phyloP scores from a whole-genome alignment of 2,113 vertebrate species.

The Serilophus lunatus region DNA sequence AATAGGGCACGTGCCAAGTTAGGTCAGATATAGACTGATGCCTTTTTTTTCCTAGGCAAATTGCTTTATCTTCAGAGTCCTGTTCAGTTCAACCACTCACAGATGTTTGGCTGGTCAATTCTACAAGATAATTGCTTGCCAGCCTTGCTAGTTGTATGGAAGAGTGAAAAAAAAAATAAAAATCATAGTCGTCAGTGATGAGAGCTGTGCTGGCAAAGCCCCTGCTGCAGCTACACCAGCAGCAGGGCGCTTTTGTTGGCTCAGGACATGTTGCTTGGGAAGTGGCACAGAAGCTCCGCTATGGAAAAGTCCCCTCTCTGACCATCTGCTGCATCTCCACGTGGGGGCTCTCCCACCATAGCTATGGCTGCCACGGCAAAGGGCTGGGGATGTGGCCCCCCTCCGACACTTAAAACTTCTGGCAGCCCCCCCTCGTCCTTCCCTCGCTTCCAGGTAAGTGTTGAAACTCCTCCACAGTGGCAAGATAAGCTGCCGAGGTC shows the following conservation, averaged over 20 bases:
- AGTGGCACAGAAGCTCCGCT: fast-evolving
- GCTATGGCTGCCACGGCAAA: background rate
- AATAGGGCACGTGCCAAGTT: background rate
- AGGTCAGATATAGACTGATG: background rate
- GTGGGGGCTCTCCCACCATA: background rate
- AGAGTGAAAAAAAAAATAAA: background rate
- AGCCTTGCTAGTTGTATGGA: background rate
- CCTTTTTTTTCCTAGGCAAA: background rate
- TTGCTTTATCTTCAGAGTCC: background rate
- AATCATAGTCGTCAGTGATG: background rate
- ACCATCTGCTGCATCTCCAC: background rate
- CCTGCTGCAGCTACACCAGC: background rate
- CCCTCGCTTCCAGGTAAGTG: background rate
- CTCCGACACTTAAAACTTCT: background rate
- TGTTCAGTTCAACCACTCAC: background rate
- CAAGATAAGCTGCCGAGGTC: background rate
- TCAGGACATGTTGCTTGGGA: background rate
- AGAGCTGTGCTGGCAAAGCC: background rate
- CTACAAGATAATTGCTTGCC: background rate
- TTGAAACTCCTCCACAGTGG: background rate
- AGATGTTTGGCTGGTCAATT: background rate
- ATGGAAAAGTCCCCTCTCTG: background rate
- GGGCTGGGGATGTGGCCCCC: background rate
- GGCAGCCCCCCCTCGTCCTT: fast-evolving
- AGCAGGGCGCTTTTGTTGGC: background rate